A percentile compares a stretch with the other conserved stretches of the same genome.
Conservation (phyloP, 2,888 invertebrate genomes). For the Coelinius sp. region DNA sequence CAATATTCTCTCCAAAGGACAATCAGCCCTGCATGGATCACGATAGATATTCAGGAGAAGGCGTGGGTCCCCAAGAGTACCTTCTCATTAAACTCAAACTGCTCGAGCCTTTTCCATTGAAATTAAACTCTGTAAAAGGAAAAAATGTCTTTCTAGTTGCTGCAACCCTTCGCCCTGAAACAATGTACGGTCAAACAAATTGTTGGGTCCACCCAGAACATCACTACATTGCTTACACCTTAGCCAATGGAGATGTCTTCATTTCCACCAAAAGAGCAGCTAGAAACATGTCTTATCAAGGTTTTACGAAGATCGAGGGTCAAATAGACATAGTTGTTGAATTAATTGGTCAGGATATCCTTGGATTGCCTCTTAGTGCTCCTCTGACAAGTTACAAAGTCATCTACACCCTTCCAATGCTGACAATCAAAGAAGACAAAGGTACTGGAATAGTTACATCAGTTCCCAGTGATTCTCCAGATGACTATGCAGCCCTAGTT, state of each 20-base stretch:
- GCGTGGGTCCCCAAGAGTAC: constrained; percentile 98
- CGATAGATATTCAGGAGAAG: constrained; percentile 95
- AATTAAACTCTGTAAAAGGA: constrained; percentile 74
- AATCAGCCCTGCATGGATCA: constrained; percentile 99
- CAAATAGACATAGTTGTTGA: constrained; percentile 80
- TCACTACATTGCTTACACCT: constrained; percentile 89
- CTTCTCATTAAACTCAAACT: constrained; percentile 95
- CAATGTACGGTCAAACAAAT: constrained; percentile 99
- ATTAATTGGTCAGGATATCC: constrained; percentile 82
- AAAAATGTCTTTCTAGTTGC: constrained; percentile 88
- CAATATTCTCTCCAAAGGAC: constrained; percentile 96
- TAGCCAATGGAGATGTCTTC: constrained; percentile 82
- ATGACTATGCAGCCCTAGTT: constrained; percentile 95
- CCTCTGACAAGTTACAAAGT: constrained; percentile 87
- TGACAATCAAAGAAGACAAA: constrained; percentile 97
- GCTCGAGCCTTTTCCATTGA: constrained; percentile 79
- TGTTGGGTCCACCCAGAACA: constrained; percentile 98
- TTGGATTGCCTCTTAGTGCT: constrained; percentile 88
- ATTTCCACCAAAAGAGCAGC: constrained; percentile 92
- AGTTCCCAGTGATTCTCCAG: constrained; percentile 98
- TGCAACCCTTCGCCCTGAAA: constrained; percentile 98
- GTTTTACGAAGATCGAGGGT: constrained; percentile 86
- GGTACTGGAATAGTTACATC: constrained; percentile 98
- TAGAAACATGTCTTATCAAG: constrained; percentile 96
- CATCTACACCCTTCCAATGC: constrained; percentile 96